Base-by-base conservation (phyloP, 2,113 vertebrate genomes). In the Silurus glanis region DNA sequence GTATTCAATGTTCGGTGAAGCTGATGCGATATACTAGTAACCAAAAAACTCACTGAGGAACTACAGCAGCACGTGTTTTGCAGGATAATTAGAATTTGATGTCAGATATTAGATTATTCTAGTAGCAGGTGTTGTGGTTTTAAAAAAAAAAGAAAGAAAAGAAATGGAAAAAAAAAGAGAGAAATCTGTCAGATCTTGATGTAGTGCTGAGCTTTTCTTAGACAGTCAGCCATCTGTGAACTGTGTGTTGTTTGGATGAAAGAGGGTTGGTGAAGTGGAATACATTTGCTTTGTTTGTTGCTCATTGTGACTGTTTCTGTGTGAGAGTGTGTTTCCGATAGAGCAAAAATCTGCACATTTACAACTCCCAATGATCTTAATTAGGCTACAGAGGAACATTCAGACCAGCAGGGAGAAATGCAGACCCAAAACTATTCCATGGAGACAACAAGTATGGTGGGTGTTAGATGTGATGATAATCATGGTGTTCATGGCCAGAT, bases 211-310 rank as follows among this genome's bases (percentile, higher is more conserved):
- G 75, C 69, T 56, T 89, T 86, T 62, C 69, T 74, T 80, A 86
- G 88, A 86, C 67, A 74, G 47, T 25, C 9, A 49, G 85, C 88
- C 82, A 89, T 89, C 88, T 89, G 87, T 85, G 76, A 56, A 81
- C 82, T 12, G 78, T 82, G 78, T 82, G 79, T 89, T 28, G 51
- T 79, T 37, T 83, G 85, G 78, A 59, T 72, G 71, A 64, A 56
- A 16, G 64, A 67, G 45, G 45, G 78, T 84, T 69, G 61, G 82
- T 86, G 75, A 80, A 82, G 78, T 37, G 9, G 37, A 82, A 37
- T 6, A 47, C 72, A 58, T 56, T 81, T 74, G 76, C 61, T 80
- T 12, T 81, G 17, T 80, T 80, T 86, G 23, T 8, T 45, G 45
- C 53, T 74, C 84, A 37, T 72, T 83, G 59, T 74, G 75, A 58